phyloP scores from a whole-genome alignment of 2,888 invertebrate species.

The Megalurothrips usitatus region DNA sequence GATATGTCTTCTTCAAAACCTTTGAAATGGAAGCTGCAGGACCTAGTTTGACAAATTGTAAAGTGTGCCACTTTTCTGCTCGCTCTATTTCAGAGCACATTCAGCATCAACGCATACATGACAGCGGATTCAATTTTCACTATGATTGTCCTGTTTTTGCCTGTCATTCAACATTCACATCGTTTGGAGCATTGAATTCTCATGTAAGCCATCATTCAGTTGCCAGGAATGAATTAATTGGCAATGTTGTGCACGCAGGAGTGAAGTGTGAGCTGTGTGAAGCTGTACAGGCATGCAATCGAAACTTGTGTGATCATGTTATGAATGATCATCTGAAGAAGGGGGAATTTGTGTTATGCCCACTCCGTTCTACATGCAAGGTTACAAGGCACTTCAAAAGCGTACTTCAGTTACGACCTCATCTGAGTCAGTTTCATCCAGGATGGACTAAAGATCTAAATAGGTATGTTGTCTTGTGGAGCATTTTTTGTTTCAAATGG shows the following conservation, averaged over 20 bases:
- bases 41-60: background rate
- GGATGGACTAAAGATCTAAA: background rate
- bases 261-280: background rate
- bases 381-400: background rate
- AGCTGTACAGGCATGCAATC: background rate
- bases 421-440: background rate
- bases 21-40: background rate
- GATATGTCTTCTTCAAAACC: background rate
- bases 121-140: background rate
- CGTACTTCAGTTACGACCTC: background rate
- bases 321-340: too few relatives aligned
- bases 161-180: background rate
- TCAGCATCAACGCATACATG: background rate
- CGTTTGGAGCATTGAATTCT: background rate
- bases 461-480: background rate
- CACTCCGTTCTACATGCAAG: background rate
- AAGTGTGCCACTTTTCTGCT: background rate
- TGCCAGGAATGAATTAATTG: background rate
- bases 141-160: background rate
- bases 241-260: background rate
- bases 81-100: background rate
- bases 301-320: background rate
- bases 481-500: background rate
- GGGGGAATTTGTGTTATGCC: background rate
- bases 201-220: background rate